Conservation (phyloP, 2,888 invertebrate species). For the Candidula unifasciata region DNA sequence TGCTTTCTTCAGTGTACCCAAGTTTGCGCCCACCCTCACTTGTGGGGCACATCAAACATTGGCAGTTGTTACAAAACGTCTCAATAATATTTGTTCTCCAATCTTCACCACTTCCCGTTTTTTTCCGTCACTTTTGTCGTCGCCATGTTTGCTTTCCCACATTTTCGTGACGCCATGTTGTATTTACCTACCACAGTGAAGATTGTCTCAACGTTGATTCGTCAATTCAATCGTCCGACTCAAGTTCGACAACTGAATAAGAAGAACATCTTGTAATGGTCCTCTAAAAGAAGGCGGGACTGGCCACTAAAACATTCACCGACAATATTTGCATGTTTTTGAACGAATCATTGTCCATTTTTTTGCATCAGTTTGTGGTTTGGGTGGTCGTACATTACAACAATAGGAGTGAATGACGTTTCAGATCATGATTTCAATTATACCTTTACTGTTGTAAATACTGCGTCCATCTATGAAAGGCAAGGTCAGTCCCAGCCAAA, state of each 20-base stretch:
- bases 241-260: constrained; percentile 25
- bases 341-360: constrained; percentile 2
- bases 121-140: background rate
- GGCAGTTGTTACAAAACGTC: constrained; percentile 35
- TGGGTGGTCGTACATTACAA: constrained; percentile 19
- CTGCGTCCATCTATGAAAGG: too few species aligned
- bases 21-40: constrained; percentile 21
- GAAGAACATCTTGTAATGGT: constrained; percentile 28
- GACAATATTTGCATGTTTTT: constrained; percentile 35
- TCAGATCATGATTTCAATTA: too few species aligned
- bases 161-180: constrained; percentile 30
- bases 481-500: too few species aligned
- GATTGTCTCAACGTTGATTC: constrained; percentile 19
- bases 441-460: too few species aligned
- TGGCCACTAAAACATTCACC: background rate
- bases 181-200: constrained; percentile 12
- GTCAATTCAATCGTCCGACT: constrained; percentile 2
- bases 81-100: constrained; percentile 29
- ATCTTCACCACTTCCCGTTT: background rate
- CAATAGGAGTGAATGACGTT: too few species aligned
- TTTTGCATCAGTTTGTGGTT: background rate
- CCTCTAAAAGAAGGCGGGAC: constrained; percentile 32
- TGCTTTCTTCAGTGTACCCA: background rate
- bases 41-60: constrained; percentile 33
- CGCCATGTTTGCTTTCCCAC: constrained; percentile 35